These are phyloP conservation scores for Clarias macrocephalus DNA, from an alignment of 2,113 vertebrate species.

Conservation along the genomic window DNA sequence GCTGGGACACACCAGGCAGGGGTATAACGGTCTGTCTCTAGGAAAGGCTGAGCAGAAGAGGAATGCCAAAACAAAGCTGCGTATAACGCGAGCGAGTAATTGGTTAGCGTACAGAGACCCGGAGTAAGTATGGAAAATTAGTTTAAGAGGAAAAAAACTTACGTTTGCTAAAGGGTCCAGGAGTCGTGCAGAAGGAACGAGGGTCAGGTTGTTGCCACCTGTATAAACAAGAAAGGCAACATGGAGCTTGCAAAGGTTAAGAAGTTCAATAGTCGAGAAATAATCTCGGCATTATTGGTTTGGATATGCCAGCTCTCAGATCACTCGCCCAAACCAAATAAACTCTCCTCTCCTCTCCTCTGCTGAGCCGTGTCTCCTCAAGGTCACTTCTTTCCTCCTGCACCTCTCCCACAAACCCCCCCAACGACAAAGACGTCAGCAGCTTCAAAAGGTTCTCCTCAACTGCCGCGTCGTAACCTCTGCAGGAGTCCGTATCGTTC, in stretches of 20 bases:
- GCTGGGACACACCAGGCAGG: slow-evolving; percentile 26
- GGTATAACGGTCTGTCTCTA: slow-evolving; percentile 13
- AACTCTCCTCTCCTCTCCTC: neutral
- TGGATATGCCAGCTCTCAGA: neutral
- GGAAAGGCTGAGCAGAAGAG: slow-evolving; percentile 1
- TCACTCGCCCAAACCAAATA: neutral
- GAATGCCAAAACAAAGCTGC: neutral
- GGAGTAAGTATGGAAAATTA: neutral
- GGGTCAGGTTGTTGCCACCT: neutral
- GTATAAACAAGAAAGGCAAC: neutral
- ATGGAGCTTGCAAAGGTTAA: neutral
- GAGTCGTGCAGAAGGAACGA: neutral
- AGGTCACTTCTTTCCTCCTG: neutral
- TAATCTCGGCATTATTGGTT: neutral
- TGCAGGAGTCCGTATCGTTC: slow-evolving; percentile 30
- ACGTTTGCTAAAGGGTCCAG: neutral
- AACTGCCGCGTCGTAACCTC: neutral
- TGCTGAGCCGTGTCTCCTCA: neutral
- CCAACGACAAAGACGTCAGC: neutral
- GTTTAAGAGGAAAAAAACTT: too few relatives aligned
- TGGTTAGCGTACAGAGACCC: neutral
- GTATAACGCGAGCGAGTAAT: neutral
- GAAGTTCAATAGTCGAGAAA: neutral
- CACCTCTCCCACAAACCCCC: neutral
- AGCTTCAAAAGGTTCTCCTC: slow-evolving; percentile 24